A percentile compares a stretch with the other conserved stretches of the same genome.
These are phyloP conservation scores for Erebia epiphron DNA, from an alignment of 2,888 invertebrate genomes.

Conservation along the genomic window DNA sequence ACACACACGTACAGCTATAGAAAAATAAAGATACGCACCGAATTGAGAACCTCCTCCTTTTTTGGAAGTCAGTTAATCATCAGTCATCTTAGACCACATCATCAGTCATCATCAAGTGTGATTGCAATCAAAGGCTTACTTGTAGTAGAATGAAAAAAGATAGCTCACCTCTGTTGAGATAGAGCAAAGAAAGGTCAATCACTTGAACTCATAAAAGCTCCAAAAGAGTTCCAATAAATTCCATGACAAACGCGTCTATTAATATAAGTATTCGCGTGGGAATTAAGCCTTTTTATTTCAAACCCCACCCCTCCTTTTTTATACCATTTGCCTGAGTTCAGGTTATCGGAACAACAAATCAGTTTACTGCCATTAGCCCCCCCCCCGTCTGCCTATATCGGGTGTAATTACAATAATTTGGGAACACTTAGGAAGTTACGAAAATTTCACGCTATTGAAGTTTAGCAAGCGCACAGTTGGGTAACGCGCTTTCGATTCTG, in stretches of 20 bases:
- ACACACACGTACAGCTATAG: no score
- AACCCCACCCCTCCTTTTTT: slow-evolving; percentile 2
- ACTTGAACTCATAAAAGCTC: background rate
- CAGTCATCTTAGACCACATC: no score
- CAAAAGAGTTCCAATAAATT: background rate
- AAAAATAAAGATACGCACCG: no score
- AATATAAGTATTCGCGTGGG: background rate
- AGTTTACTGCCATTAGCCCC: slow-evolving; percentile 28
- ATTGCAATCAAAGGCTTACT: no score
- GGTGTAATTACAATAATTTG: slow-evolving; percentile 30
- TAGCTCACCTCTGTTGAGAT: no score
- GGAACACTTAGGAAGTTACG: slow-evolving; percentile 9
- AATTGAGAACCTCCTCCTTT: no score
- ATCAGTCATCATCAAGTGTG: no score
- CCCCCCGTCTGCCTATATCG: slow-evolving; percentile 25
- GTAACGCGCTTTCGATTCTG: background rate
- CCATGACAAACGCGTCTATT: background rate
- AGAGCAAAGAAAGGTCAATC: background rate
- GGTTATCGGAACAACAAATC: slow-evolving; percentile 35
- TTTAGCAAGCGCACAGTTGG: background rate
- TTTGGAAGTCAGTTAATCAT: no score
- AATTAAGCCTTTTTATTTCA: slow-evolving; percentile 2
- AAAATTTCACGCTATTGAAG: slow-evolving; percentile 4
- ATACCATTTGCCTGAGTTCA: slow-evolving; percentile 21
- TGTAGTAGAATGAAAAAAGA: no score